Evolutionary conservation across 2,113 vertebrate genomes (phyloP).

Genomic region (Tonatia bakeri): DNA sequence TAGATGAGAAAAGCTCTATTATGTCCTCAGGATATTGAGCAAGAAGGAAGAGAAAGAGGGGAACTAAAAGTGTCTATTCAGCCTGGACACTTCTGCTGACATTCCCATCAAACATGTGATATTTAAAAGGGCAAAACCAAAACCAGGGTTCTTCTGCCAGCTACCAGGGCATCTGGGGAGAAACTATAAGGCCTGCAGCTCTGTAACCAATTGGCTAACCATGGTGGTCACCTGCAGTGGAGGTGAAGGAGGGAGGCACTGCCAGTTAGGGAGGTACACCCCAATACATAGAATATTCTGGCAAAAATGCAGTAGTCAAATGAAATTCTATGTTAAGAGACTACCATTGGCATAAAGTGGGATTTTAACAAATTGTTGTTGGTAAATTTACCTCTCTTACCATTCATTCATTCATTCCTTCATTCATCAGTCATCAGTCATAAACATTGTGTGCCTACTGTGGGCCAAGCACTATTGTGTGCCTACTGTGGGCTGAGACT

Average conservation of each 20-base stretch:
- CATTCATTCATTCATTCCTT: background rate
- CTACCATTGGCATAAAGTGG: background rate
- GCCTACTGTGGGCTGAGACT: background rate
- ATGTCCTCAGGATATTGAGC: slow-evolving; percentile 75
- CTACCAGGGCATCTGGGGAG: background rate
- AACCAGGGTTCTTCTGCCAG: background rate
- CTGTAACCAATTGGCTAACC: background rate
- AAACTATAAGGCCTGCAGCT: background rate
- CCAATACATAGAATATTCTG: background rate
- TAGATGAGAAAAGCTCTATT: slow-evolving; percentile 52
- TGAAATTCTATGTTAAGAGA: background rate
- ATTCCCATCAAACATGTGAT: slow-evolving; percentile 61
- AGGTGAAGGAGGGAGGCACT: background rate
- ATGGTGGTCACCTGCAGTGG: background rate
- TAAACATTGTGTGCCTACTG: background rate
- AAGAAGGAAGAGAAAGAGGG: slow-evolving; percentile 71
- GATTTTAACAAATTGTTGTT: background rate
- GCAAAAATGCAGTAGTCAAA: background rate
- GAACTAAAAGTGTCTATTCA: slow-evolving; percentile 74
- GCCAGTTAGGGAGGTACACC: background rate
- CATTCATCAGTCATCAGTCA: background rate
- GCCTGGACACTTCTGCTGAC: slow-evolving; percentile 59
- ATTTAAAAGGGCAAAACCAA: background rate
- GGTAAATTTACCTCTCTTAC: background rate
- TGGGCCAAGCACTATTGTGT: background rate